Base-by-base conservation (phyloP, 2,113 vertebrate species). In the Pycnonotus jocosus region DNA sequence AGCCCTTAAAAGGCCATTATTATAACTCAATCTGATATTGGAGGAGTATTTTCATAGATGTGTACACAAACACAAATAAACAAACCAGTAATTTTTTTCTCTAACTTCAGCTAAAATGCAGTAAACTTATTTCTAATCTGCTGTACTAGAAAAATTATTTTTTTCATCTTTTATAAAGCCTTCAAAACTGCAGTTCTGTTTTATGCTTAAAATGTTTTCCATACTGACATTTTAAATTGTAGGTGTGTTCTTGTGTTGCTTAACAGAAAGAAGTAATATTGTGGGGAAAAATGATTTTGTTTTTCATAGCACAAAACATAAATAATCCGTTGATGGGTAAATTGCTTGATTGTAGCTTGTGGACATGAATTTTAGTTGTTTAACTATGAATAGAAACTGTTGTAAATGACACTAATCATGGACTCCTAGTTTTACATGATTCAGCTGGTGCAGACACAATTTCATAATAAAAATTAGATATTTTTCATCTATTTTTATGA, bases 11-110 rank as follows among this genome's bases (percentile, higher is more conserved):
- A 57, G 73, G 68, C 71, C 68, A 54, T 95, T 91, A 69, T 70
- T 80, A 73, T 91, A 91, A 88, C 86, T 93, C 78, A 88, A 3
- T 95, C 51, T 88, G 79, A 60, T 96, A 92, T 11, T 86, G 68
- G 71, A 91, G 31, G 14, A 73, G 21, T 86, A 44, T 73, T 93
- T 90, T 88, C 31, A 28, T 48, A 62, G 22, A 88, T 73, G 14
- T 38, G n/a, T 62, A 68, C 23, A 45, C 35, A 87, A 81, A 84
- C 54, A 71, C 17, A 92, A 90, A 76, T 37, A 92, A 86, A 85
- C 54, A 33, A 60, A 56, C 40, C 47, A 35, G 21, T 10, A 6
- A 7, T 76, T 54, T 76, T 93, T 60, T 83, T 13, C 53, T 69
- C 10, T 50, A 56, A n/a, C 14, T 76, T 61, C 57, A 73, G 19